Conservation (phyloP, 1,140 invertebrate genomes). For the Drosophila auraria region DNA sequence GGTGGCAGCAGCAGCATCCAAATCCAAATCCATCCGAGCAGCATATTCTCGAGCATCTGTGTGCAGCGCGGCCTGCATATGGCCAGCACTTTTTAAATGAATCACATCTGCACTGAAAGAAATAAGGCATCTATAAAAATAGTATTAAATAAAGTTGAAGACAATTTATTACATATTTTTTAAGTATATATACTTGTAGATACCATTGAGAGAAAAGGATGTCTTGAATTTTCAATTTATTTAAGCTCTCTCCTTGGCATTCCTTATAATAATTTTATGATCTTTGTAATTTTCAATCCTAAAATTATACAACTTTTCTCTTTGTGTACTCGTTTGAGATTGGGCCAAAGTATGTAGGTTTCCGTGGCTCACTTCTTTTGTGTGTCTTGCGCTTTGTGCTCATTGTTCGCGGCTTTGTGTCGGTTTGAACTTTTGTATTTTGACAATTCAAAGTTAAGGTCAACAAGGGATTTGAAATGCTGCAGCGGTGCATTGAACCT, state of each 20-base stretch:
- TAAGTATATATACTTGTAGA: background rate
- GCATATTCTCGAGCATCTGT: constrained; percentile 37
- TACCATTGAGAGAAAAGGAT: too few species aligned
- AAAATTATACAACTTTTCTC: background rate
- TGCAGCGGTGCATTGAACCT: constrained; percentile 77
- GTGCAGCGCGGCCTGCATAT: constrained; percentile 34
- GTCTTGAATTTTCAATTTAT: too few species aligned
- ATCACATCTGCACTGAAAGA: constrained; percentile 26
- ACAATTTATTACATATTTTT: background rate
- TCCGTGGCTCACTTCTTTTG: constrained; percentile 56
- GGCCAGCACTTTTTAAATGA: constrained; percentile 56
- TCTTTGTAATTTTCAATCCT: too few species aligned
- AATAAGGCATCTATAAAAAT: fast-evolving
- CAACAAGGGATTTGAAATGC: constrained; percentile 83
- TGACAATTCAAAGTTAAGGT: constrained; percentile 83
- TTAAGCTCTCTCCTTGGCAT: too few species aligned
- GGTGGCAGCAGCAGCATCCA: constrained; percentile 67
- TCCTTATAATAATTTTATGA: background rate
- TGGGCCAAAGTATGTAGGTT: constrained; percentile 55
- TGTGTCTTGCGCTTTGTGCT: constrained; percentile 45
- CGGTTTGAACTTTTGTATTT: constrained; percentile 77
- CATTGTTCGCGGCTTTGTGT: constrained; percentile 40
- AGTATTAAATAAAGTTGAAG: background rate
- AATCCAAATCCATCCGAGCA: constrained; percentile 23
- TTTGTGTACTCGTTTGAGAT: constrained; percentile 19